Base-by-base conservation (phyloP, 1,140 invertebrate genomes). In the Trichogramma pretiosum region DNA sequence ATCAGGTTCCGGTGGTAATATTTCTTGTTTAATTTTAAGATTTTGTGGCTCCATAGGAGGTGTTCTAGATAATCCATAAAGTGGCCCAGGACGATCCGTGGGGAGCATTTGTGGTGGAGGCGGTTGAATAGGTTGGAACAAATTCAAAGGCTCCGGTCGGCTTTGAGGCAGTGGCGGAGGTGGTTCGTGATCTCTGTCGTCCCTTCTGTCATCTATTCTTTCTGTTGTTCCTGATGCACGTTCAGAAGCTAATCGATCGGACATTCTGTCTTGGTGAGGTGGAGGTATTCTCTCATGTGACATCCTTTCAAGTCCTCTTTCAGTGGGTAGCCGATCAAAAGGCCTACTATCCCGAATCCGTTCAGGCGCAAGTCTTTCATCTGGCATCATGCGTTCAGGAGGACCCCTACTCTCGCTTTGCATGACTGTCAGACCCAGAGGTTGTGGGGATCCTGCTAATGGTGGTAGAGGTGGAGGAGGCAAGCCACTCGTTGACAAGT, bases 1-100 rank as follows among this genome's bases (percentile, higher is more conserved):
- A 73, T 87, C 84, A 8, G 77, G 64, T 13, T 76, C 67, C 30
- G 74, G 71, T 35, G 76, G 75, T 44, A 77, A 74, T 23, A 82
- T 74, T 70, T 86, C 84, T 62, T 86, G 82, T 64, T 88, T 88
- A 17, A 87, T 84, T 62, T 88, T 86, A 37, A 85, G 67, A 63
- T 86, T 85, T 61, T 86, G 84, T 10, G 84, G 84, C 62, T 85
- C 70, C 59, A 72, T 62, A 0, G 68, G 70, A 2, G 70, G 70
- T 72, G 62, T 78, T 64, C 63, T 73, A 55, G 61, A 74, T 56
- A 74, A 59, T 64, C 58, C 75, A 57, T 70, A 72, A 42, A 61
- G 53, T 5, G 57, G 44, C 5, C 18, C 13, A 7, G 58, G n/a
- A 36, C 67, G 61, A 13, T 61, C 60, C 1, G 51, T 47, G 0